A percentile compares a stretch with the other conserved stretches of the same genome.
phyloP scores from a whole-genome alignment of 2,797 vertebrate genomes.

The Kryptopterus vitreolus region DNA sequence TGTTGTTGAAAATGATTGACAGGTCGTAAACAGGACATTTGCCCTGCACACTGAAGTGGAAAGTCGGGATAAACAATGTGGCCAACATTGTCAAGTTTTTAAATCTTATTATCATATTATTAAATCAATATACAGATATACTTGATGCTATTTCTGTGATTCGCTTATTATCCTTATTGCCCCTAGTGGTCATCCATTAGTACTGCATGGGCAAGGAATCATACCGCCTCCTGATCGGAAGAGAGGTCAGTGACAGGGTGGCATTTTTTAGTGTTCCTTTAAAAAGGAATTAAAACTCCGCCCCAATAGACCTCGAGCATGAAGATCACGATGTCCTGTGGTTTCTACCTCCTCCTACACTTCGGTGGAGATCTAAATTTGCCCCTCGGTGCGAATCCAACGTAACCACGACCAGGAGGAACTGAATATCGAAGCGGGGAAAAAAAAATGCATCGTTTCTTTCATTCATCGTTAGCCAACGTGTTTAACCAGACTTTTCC shows the following conservation, averaged over 20 bases:
- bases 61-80: conserved; percentile 24
- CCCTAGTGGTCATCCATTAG: neutral
- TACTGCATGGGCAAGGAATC: neutral
- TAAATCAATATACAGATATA: too few species aligned
- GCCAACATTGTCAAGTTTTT: conserved; percentile 11
- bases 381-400: too few species aligned
- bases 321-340: too few species aligned
- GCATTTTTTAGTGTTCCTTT: too few species aligned
- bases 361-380: too few species aligned
- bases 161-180: neutral
- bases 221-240: neutral
- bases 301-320: too few species aligned
- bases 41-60: conserved; percentile 17
- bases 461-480: conserved; percentile 26
- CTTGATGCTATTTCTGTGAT: neutral
- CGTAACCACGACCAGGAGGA: neutral
- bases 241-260: neutral
- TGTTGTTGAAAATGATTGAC: neutral
- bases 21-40: conserved; percentile 14
- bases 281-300: too few species aligned
- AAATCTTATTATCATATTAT: too few species aligned
- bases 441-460: neutral
- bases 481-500: neutral
- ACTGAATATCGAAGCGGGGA: neutral
- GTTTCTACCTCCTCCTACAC: neutral